Base-by-base conservation (phyloP, 2,113 vertebrate genomes). In the Ornithorhynchus anatinus region DNA sequence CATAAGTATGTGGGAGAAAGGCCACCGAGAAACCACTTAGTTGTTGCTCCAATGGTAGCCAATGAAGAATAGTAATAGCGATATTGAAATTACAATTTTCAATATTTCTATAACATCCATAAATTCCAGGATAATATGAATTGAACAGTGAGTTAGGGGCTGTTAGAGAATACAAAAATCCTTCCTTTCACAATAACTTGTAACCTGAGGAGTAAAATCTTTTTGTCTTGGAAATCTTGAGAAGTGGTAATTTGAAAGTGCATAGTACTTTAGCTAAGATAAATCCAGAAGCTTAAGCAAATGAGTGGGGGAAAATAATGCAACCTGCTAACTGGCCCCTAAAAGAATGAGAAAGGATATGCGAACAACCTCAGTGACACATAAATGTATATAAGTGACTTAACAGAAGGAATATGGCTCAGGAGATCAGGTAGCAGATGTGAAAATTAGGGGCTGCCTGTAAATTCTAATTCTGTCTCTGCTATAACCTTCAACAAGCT, bases 61-160 rank as follows among this genome's bases (percentile, higher is more conserved):
- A 14, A 25, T 6, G 19, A 15, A 8, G 8, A 45, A 19, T 16
- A 50, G 25, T 29, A 50, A 19, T 27, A 5, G 9, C 14, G 19
- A 13, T 39, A 3, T 7, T 0, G 2, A 54, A 27, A n/a, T n/a
- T n/a, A n/a, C n/a, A n/a, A n/a, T n/a, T n/a, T 16, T 12, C 32
- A 13, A 43, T 10, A 27, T 27, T 27, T 35, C n/a, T 15, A n/a
- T n/a, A 25, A 48, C 11, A 51, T 23, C 33, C 36, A 7, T 1
- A 23, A 23, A 19, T 31, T 43, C 35, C 45, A 43, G 53, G 22
- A 8, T 13, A 8, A 15, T 47, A 25, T 27, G 13, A 48, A 48
- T 48, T 16, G 22, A 4, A 15, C 45, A 48, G 29, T 27, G 4
- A 50, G 15, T n/a, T n/a, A 47, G 1, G 4, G 16, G 13, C 14